Conservation (phyloP, 2,888 invertebrate genomes). For the Eubasilissa splendida region DNA sequence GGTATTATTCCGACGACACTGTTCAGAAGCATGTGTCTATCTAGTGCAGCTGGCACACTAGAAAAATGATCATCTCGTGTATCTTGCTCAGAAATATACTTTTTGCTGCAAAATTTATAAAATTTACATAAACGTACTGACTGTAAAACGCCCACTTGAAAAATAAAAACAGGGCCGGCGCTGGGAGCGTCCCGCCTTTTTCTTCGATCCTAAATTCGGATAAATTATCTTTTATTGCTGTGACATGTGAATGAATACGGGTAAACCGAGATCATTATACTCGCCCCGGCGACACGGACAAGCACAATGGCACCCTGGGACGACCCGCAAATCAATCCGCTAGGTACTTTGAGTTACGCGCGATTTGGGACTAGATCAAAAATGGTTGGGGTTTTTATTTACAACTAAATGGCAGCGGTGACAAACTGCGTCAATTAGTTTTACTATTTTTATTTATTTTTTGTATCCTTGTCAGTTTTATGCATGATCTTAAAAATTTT, state of each 20-base stretch:
- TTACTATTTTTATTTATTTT: no score
- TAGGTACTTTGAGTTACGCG: conserved; percentile 25
- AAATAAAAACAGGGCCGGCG: conserved; percentile 30
- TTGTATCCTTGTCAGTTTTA: no score
- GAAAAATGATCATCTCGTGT: no score
- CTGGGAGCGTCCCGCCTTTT: conserved; percentile 37
- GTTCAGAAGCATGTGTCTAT: no score
- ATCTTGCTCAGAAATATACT: no score
- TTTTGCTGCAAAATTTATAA: no score
- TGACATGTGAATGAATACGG: conserved; percentile 56
- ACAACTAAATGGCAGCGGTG: conserved; percentile 30
- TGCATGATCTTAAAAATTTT: no score
- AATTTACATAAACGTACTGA: not conserved
- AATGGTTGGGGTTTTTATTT: conserved; percentile 17
- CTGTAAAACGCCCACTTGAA: conserved; percentile 34
- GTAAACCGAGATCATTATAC: conserved; percentile 56
- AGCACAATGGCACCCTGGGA: conserved; percentile 26
- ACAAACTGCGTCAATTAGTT: not conserved
- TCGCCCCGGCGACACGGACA: conserved; percentile 38
- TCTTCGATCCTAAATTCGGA: conserved; percentile 44
- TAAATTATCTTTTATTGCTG: conserved; percentile 58
- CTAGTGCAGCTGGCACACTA: no score
- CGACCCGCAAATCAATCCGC: conserved; percentile 48
- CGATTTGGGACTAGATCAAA: conserved; percentile 34
- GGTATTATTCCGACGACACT: no score